Evolutionary conservation across 1,140 invertebrate genomes (phyloP).

Genomic region (Cydia amplana): DNA sequence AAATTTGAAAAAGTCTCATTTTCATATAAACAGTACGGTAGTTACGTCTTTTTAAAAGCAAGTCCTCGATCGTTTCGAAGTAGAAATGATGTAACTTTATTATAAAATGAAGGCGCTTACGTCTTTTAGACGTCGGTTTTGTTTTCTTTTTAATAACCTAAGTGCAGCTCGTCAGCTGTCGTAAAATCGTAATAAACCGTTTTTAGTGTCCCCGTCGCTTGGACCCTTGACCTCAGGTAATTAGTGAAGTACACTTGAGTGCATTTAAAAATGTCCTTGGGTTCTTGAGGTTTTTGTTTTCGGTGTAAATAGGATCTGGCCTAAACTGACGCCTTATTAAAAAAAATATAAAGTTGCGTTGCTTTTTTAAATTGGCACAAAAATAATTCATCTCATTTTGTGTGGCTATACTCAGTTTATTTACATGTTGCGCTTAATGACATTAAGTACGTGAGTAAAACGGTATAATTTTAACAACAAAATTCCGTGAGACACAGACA

Average conservation of each 20-base stretch:
- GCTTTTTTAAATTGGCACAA: too few species aligned
- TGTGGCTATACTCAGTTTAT: too few species aligned
- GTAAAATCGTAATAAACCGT: slow-evolving; percentile 49
- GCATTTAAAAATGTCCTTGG: background rate
- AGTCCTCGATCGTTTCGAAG: background rate
- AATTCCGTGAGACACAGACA: too few species aligned
- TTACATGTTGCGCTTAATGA: too few species aligned
- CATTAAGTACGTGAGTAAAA: too few species aligned
- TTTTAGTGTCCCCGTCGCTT: slow-evolving; percentile 36
- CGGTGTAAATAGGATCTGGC: too few species aligned
- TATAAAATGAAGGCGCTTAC: background rate
- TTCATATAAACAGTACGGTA: background rate
- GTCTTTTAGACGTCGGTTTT: background rate
- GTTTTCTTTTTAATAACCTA: slow-evolving; percentile 65
- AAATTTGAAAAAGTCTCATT: background rate
- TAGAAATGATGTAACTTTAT: background rate
- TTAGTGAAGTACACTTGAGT: slow-evolving; percentile 37
- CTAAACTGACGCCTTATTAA: too few species aligned
- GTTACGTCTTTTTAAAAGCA: background rate
- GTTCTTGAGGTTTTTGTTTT: too few species aligned
- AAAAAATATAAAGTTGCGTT: too few species aligned
- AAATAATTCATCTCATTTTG: too few species aligned
- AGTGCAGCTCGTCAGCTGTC: slow-evolving; percentile 49
- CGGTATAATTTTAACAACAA: too few species aligned
- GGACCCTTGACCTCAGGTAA: slow-evolving; percentile 37